phyloP scores from a whole-genome alignment of 2,113 vertebrate species.

The Rhodinocichla rosea region DNA sequence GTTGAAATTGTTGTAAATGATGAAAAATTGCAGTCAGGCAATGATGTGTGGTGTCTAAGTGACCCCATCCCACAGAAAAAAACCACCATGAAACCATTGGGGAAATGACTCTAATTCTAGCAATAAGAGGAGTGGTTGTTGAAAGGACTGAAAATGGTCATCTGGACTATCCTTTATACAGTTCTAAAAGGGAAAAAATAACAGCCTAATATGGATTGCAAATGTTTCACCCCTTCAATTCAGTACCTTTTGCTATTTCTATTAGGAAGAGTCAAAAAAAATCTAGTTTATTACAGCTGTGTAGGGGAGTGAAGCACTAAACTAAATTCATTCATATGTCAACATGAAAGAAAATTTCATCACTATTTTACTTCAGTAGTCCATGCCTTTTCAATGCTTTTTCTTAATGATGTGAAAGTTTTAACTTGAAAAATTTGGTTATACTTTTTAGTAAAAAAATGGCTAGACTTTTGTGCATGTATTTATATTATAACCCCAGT shows the following conservation, averaged over 20 bases:
- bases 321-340: not conserved
- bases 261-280: not conserved
- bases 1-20: not conserved
- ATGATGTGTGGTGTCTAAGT: not conserved
- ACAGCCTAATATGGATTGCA: not conserved
- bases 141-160: not conserved
- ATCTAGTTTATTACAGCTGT: not conserved
- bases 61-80: not conserved
- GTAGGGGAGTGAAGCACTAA: not conserved
- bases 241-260: not conserved
- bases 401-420: not conserved
- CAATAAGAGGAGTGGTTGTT: not conserved
- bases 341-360: not conserved
- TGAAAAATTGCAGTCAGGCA: not conserved
- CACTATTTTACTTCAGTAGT: not conserved
- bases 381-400: not conserved
- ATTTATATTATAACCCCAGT: not conserved
- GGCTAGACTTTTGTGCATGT: not conserved
- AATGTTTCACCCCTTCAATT: not conserved
- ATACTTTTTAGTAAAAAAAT: not conserved
- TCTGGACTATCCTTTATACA: not conserved
- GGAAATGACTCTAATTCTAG: not conserved
- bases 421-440: not conserved
- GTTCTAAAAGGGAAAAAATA: not conserved
- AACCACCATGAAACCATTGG: not conserved